These are phyloP conservation scores for Tipula helvola DNA, from an alignment of 2,888 invertebrate species.

Conservation along the genomic window DNA sequence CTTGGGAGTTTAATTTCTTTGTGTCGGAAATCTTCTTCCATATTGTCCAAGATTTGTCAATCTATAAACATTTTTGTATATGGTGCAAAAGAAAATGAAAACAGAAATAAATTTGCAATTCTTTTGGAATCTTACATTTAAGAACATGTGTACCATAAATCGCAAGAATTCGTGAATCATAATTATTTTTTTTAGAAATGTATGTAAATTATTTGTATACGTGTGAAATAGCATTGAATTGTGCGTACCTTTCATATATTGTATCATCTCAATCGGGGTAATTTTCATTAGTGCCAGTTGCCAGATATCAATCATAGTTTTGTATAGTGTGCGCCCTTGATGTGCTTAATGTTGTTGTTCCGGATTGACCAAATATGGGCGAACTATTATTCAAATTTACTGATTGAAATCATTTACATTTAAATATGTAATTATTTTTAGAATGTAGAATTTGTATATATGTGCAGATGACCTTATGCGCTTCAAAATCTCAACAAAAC, in stretches of 20 bases:
- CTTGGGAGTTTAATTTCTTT: background rate
- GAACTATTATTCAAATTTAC: background rate
- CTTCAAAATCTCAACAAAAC: background rate
- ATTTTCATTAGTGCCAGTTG: background rate
- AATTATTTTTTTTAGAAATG: background rate
- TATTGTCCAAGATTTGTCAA: background rate
- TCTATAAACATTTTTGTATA: background rate
- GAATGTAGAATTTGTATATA: background rate
- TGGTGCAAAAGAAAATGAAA: background rate
- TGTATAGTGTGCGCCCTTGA: background rate
- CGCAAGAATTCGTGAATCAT: background rate
- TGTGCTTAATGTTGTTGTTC: background rate
- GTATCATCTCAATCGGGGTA: background rate
- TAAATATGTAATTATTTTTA: background rate
- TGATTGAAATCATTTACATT: background rate
- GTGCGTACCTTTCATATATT: background rate
- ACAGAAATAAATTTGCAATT: background rate
- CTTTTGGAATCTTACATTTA: background rate
- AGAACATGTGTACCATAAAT: background rate
- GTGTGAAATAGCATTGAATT: background rate
- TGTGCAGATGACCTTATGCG: background rate
- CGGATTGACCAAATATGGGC: background rate
- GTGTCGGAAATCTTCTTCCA: background rate
- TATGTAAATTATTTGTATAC: background rate
- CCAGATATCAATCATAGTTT: background rate